Conservation (phyloP, 2,888 invertebrate genomes). For the Andrena trimmerana region DNA sequence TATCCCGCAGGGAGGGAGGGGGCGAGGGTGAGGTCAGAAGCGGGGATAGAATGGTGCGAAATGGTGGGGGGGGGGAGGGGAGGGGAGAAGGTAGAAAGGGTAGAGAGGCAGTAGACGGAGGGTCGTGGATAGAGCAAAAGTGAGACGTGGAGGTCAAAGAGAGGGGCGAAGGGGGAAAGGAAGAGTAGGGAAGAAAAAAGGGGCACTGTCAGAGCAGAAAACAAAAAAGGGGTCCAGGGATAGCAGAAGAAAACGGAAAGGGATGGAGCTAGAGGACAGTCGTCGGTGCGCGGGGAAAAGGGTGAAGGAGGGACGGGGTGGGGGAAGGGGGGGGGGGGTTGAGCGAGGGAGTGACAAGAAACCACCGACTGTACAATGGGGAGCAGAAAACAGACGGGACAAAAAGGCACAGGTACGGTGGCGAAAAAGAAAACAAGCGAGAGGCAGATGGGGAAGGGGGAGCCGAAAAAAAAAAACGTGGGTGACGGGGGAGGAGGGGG, state of each 20-base stretch:
- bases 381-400: not conserved
- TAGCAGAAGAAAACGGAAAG: not conserved
- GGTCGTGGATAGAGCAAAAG: constrained; percentile 26
- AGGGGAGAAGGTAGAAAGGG: not conserved
- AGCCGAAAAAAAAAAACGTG: constrained; percentile 25
- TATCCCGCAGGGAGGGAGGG: constrained; percentile 6
- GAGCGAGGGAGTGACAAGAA: not conserved
- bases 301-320: too few relatives aligned
- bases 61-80: not conserved
- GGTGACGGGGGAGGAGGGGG: constrained; percentile 2
- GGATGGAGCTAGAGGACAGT: not conserved
- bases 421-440: not conserved
- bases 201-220: not conserved
- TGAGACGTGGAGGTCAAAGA: constrained; percentile 19
- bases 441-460: not conserved
- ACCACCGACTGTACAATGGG: not conserved
- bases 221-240: constrained; percentile 5
- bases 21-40: not conserved
- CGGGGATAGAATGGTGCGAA: not conserved
- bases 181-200: not conserved
- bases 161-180: not conserved
- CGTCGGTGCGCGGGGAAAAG: too few relatives aligned
- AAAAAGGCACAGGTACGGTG: not conserved
- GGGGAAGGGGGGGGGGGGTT: too few relatives aligned
- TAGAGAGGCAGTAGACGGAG: not conserved